Base-by-base conservation (phyloP, 2,797 vertebrate genomes). In the Rhabdophis nuchalis region DNA sequence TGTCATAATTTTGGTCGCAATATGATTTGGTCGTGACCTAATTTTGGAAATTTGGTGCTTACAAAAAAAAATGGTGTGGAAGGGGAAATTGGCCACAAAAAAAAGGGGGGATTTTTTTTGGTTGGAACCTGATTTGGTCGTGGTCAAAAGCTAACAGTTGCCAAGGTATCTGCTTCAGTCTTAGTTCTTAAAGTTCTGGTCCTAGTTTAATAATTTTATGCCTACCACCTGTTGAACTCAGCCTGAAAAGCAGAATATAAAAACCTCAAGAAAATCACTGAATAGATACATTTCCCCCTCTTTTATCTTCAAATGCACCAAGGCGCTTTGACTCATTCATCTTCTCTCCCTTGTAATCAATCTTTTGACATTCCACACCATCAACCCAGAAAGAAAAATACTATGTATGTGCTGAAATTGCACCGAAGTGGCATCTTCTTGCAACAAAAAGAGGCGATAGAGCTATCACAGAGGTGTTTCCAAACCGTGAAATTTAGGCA, bases 341-440 rank as follows among this genome's bases (percentile, higher is more conserved):
- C 25, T 6, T 27, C 27, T 25, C 25, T 27, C 6, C 10, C 68
- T 10, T 10, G 12, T 91, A 91, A 53, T 85, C 54, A 13, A 9
- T 85, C 89, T 90, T 93, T 46, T 41, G 32, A 90, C 10, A 2
- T 89, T 93, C 32, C 82, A 8, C 5, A 20, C 32, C 46, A 0
- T 61, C n/a, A 68, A 7, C 72, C 89, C 93, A 5, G 90, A 92
- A 92, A 93, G 50, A 92, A 92, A 94, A 89, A 23, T 61, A 10
- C 9, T 53, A 89, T 18, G 8, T 86, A 58, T 0, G 10, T 6
- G 27, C 57, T 14, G 1, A 29, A 93, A 91, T 90, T 94, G 16
- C 41, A n/a, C 91, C 1, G 29, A 89, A 95, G 68, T 57, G 86
- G 1, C 23, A 52, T 2, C 41, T 12, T 23, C 0, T 87, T 20